Base-by-base conservation (phyloP, 2,797 vertebrate species). In the Spinus pinus region DNA sequence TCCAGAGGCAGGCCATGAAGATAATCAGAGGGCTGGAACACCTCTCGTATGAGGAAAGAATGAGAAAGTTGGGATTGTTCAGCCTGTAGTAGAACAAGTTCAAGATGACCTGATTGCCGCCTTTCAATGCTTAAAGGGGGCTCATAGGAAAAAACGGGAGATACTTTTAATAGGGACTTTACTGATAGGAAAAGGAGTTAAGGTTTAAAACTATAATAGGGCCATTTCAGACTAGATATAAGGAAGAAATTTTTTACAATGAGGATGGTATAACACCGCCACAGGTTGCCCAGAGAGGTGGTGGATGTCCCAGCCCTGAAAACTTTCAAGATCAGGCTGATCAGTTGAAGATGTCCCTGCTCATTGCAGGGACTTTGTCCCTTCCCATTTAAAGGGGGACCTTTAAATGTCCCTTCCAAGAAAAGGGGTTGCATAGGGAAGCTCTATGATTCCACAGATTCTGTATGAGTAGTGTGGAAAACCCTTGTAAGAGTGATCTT, bases 71-170 rank as follows among this genome's bases (percentile, higher is more conserved):
- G 30, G 14, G 3, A 1, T 41, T 82, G 33, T n/a, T 82, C 10
- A 75, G 18, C 16, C 39, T 77, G 25, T 6, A 69, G 39, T 8
- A 78, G 19, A 53, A 11, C 9, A 77, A 50, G 11, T 11, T 73
- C 1, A 3, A 20, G n/a, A 14, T 0, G 3, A 53, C 14, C 10
- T 8, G 0, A 12, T 8, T 61, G 7, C 8, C 9, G n/a, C 31
- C 9, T 78, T 73, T 65, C 21, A 42, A 1, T 44, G 31, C 14
- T 44, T 56, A 33, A 64, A 85, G 3, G 15, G 6, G 3, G 4
- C 9, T 83, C 39, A 10, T 8, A 64, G 77, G 15, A 66, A 66
- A 78, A 62, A 54, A 8, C 0, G 0, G n/a, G 23, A 56, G 11
- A 60, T 30, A 42, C 2, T 13, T 67, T 71, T 46, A 51, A 6